These are phyloP conservation scores for Iphiclides podalirius DNA, from an alignment of 2,888 invertebrate species.

Conservation along the genomic window DNA sequence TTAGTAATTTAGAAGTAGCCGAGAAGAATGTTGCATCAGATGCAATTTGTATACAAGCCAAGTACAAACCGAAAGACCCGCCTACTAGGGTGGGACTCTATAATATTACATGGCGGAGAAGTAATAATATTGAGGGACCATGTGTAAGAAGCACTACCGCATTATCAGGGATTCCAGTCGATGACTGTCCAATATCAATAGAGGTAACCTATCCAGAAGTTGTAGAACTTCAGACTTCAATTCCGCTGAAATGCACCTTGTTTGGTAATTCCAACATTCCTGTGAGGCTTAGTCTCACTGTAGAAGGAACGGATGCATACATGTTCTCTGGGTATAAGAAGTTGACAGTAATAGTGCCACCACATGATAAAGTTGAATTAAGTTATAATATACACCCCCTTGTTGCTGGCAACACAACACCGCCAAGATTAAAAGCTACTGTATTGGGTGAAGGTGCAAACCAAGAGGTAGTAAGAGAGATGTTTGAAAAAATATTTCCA, in stretches of 20 bases:
- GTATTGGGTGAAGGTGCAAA: constrained; percentile 62
- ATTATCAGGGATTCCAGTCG: constrained; percentile 77
- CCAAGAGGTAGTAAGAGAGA: constrained; percentile 65
- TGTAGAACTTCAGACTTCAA: constrained; percentile 86
- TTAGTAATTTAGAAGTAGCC: constrained; percentile 59
- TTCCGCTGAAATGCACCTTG: constrained; percentile 85
- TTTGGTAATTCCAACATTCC: constrained; percentile 86
- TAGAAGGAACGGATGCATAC: constrained; percentile 93
- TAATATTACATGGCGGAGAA: constrained; percentile 69
- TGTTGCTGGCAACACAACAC: constrained; percentile 85
- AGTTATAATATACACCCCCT: constrained; percentile 91
- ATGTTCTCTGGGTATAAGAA: constrained; percentile 98
- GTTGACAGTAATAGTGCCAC: constrained; percentile 81
- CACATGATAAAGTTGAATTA: constrained; percentile 80
- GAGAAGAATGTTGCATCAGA: constrained; percentile 67
- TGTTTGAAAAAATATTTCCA: constrained; percentile 73
- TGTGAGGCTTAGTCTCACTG: constrained; percentile 85
- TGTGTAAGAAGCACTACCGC: constrained; percentile 78
- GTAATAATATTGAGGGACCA: constrained; percentile 43
- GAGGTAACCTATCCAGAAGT: constrained; percentile 85
- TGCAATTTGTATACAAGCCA: constrained; percentile 66
- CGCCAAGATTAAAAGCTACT: constrained; percentile 81
- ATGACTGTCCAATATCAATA: constrained; percentile 81
- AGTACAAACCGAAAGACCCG: constrained; percentile 62
- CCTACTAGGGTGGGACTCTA: constrained; percentile 67